Base-by-base conservation (phyloP, 1,140 invertebrate species). In the Phthorimaea operculella region DNA sequence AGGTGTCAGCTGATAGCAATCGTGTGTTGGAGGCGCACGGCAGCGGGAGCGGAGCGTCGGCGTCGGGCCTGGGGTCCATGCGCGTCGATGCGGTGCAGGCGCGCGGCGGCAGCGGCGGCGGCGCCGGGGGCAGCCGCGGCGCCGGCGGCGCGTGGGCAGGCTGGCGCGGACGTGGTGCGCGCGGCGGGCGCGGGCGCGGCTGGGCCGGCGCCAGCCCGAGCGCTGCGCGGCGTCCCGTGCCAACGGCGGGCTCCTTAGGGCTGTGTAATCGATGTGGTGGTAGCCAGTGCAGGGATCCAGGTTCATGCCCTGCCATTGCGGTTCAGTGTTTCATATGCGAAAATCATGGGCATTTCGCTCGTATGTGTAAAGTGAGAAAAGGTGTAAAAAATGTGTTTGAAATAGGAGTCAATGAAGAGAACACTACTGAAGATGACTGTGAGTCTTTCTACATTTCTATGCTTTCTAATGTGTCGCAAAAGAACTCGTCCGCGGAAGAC, bases 1-100 rank as follows among this genome's bases (percentile, higher is more conserved):
- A 54, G 36, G 33, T 55, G 15, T 50, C 45, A 15, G 5, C 15
- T 4, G 54, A 55, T 12, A 33, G 44, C 14, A 39, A 34, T 50
- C 16, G 52, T 14, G n/a, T 18, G 12, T 28, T 54, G 39, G 10
- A 10, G 42, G 21, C 8, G 11, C 52, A 10, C 9, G 11, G 11
- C 11, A 15, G 14, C 11, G 11, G 39, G 2, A n/a, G 39, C 39
- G 39, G 39, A 15, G 39, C 39, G 8, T 12, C 11, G 14, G 9
- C 11, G 14, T 42, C 39, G 39, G 14, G 39, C 11, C 14, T 42
- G 11, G 18, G n/a, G 12, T 12, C 33, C 14, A 16, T 44, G 39
- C 39, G 44, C 10, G 42, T 45, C 42, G 44, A 44, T 15, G 52
- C 11, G 11, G 11, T n/a, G 11, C 39, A 42, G 39, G 39, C 39